Evolutionary conservation across 1,140 invertebrate species (phyloP).

Genomic region (Orius laevigatus): DNA sequence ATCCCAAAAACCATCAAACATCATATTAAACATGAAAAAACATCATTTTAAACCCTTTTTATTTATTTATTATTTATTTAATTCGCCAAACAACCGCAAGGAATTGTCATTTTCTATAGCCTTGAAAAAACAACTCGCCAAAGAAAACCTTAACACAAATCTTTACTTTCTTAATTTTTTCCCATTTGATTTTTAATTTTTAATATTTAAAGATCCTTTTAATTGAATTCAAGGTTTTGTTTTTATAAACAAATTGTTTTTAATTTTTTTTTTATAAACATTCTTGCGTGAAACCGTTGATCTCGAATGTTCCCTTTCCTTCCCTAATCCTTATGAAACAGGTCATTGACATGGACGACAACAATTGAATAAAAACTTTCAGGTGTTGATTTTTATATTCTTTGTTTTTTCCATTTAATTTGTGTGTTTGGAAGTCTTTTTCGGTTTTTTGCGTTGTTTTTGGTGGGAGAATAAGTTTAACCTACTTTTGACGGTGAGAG

Average conservation of each 20-base stretch:
- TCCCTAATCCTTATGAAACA: conserved; percentile 13
- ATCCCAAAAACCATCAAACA: no score
- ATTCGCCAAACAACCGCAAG: not conserved
- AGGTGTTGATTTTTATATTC: no score
- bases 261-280: no score
- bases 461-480: no score
- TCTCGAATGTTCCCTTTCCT: conserved; percentile 2
- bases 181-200: not conserved
- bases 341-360: conserved; percentile 11
- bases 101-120: conserved; percentile 4
- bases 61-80: not conserved
- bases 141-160: not conserved
- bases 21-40: no score
- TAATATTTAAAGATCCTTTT: no score
- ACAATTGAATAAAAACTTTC: no score
- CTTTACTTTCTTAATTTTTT: not conserved
- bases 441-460: no score
- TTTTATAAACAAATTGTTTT: not conserved
- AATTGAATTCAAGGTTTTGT: no score
- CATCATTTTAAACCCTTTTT: not conserved
- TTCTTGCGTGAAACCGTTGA: not conserved
- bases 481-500: no score
- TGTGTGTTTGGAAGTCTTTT: no score
- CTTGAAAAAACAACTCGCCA: conserved; percentile 9
- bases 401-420: no score